Evolutionary conservation across 2,888 invertebrate genomes (phyloP).

Genomic region (Calliopum simillimum): DNA sequence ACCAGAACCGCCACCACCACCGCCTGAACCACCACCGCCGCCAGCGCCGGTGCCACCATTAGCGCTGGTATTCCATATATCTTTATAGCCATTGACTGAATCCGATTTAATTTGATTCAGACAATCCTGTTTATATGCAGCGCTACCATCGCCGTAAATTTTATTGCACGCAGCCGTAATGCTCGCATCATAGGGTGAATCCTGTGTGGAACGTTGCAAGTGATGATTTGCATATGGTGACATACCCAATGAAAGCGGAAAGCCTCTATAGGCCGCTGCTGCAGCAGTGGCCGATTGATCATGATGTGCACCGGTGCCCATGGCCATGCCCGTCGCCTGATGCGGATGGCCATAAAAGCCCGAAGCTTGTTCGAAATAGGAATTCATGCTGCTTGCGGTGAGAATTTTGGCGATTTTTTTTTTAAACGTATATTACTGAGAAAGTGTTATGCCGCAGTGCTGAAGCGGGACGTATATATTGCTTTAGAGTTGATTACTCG

Average conservation of each 20-base stretch:
- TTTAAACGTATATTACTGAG: background rate
- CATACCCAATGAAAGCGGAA: conserved; percentile 87
- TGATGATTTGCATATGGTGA: conserved; percentile 87
- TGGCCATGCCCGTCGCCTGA: conserved; percentile 77
- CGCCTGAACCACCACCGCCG: conserved; percentile 72
- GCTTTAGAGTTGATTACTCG: background rate
- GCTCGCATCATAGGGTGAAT: conserved; percentile 91
- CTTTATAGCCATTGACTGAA: conserved; percentile 70
- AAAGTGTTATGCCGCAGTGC: background rate
- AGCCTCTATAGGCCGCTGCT: conserved; percentile 82
- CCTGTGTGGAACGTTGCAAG: conserved; percentile 84
- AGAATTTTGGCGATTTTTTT: conserved; percentile 66
- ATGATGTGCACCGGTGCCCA: conserved; percentile 77
- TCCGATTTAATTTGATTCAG: conserved; percentile 71
- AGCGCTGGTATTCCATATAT: conserved; percentile 72
- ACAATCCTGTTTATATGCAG: conserved; percentile 79
- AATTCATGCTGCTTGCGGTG: conserved; percentile 80
- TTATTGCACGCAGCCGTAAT: conserved; percentile 88
- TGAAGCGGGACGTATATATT: conserved; percentile 26
- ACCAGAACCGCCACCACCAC: conserved; percentile 70
- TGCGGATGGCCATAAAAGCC: conserved; percentile 96
- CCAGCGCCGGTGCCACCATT: conserved; percentile 71
- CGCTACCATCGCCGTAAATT: conserved; percentile 67
- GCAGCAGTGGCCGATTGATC: conserved; percentile 76
- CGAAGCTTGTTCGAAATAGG: conserved; percentile 91